These are phyloP conservation scores for Carapus acus DNA, from an alignment of 2,797 vertebrate genomes.

Conservation along the genomic window DNA sequence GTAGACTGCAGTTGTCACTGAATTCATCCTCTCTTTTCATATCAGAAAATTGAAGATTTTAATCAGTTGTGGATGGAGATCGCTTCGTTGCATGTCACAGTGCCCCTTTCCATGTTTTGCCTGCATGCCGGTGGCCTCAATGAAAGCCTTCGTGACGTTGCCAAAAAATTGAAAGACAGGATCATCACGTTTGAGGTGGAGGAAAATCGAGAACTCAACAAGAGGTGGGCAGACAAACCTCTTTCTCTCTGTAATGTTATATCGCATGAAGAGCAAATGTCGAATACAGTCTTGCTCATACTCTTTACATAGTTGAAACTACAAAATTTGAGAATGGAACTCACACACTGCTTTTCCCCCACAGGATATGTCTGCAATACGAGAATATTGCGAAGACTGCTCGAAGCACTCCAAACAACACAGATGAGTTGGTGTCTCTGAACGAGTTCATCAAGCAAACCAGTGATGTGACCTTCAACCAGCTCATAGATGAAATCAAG, in stretches of 20 bases:
- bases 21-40: not conserved
- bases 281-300: no score
- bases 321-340: not conserved
- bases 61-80: constrained; percentile 74
- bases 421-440: constrained; percentile 77
- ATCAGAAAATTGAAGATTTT: constrained; percentile 78
- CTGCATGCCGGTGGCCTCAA: constrained; percentile 77
- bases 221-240: constrained; percentile 61
- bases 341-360: not conserved
- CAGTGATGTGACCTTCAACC: constrained; percentile 77
- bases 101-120: constrained; percentile 85
- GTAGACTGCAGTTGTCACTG: no score
- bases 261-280: no score
- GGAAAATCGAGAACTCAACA: constrained; percentile 79
- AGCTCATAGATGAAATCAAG: constrained; percentile 71
- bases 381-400: constrained; percentile 72
- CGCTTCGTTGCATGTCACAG: constrained; percentile 73
- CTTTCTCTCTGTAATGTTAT: not conserved
- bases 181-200: constrained; percentile 76
- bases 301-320: no score
- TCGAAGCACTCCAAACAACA: constrained; percentile 70
- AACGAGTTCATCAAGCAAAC: constrained; percentile 73
- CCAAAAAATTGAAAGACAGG: constrained; percentile 72
- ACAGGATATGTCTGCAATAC: constrained; percentile 82
- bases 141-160: constrained; percentile 74